Evolutionary conservation across 1,140 invertebrate species (phyloP).

Genomic region (Zaprionus davidi): DNA sequence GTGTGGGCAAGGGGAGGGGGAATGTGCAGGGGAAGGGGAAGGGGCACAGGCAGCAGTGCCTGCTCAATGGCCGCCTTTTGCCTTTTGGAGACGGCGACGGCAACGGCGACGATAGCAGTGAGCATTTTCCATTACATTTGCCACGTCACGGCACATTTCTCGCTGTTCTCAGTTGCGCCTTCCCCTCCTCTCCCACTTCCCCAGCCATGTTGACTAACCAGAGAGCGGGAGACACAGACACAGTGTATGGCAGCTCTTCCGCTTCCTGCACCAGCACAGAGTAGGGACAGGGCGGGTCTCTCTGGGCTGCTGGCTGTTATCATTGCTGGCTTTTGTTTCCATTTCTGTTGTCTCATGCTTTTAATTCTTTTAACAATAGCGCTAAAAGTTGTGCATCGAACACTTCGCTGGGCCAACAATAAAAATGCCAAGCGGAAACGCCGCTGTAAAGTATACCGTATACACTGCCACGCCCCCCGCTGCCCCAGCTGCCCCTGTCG

Average conservation of each 20-base stretch:
- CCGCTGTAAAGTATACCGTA: conserved; percentile 67
- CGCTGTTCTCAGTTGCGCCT: conserved; percentile 34
- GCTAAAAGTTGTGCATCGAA: conserved; percentile 82
- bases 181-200: background rate
- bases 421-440: conserved; percentile 65
- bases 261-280: conserved; percentile 55
- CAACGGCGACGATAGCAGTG: conserved; percentile 33
- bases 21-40: no score
- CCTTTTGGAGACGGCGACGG: background rate
- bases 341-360: conserved; percentile 59
- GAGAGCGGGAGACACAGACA: conserved; percentile 56
- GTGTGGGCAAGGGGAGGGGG: background rate
- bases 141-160: conserved; percentile 76
- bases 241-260: conserved; percentile 66
- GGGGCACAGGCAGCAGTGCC: background rate
- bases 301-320: conserved; percentile 47
- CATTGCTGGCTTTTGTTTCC: conserved; percentile 75
- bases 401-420: conserved; percentile 76
- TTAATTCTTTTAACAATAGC: conserved; percentile 81
- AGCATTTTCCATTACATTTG: conserved; percentile 81
- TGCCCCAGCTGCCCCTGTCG: no score
- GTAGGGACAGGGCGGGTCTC: background rate
- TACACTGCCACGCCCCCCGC: conserved; percentile 12
- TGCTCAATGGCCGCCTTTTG: conserved; percentile 20
- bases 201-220: conserved; percentile 54